phyloP scores from a whole-genome alignment of 2,888 invertebrate genomes.

The Pollenia amentaria region DNA sequence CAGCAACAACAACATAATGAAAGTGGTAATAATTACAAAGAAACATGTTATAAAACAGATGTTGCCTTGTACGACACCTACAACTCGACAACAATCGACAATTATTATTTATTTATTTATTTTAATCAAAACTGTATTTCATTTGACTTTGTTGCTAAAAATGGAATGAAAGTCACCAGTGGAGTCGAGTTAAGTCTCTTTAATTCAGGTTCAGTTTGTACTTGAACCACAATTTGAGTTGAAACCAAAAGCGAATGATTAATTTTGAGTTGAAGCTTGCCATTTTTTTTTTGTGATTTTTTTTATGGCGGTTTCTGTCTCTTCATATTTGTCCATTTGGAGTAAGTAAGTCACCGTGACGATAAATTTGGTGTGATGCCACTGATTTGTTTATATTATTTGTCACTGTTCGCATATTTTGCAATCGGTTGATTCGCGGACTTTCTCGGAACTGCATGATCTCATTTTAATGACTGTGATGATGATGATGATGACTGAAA shows the following conservation, averaged over 20 bases:
- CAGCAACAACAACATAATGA: slow-evolving; percentile 6
- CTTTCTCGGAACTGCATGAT: slow-evolving; percentile 75
- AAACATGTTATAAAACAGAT: slow-evolving; percentile 53
- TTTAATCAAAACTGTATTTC: neutral
- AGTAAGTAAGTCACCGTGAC: slow-evolving; percentile 28
- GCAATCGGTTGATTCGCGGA: slow-evolving; percentile 37
- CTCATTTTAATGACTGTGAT: slow-evolving; percentile 40
- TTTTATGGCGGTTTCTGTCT: slow-evolving; percentile 3
- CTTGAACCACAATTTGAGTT: neutral
- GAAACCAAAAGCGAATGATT: neutral
- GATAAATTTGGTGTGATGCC: slow-evolving; percentile 22
- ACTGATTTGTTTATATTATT: slow-evolving; percentile 37
- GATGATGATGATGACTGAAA: slow-evolving; percentile 44
- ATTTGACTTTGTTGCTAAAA: slow-evolving; percentile 31
- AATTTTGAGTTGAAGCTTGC: slow-evolving; percentile 28
- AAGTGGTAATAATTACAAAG: slow-evolving; percentile 18
- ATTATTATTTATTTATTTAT: slow-evolving; percentile 7
- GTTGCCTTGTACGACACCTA: slow-evolving; percentile 68
- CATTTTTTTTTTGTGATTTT: slow-evolving; percentile 11
- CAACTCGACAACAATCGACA: slow-evolving; percentile 31
- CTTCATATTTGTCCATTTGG: slow-evolving; percentile 17
- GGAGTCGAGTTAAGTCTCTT: neutral
- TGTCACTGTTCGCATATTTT: neutral
- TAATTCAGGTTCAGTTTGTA: neutral
- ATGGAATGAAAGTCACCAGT: slow-evolving; percentile 16